phyloP scores from a whole-genome alignment of 1,140 invertebrate species.

The Papilio machaon region DNA sequence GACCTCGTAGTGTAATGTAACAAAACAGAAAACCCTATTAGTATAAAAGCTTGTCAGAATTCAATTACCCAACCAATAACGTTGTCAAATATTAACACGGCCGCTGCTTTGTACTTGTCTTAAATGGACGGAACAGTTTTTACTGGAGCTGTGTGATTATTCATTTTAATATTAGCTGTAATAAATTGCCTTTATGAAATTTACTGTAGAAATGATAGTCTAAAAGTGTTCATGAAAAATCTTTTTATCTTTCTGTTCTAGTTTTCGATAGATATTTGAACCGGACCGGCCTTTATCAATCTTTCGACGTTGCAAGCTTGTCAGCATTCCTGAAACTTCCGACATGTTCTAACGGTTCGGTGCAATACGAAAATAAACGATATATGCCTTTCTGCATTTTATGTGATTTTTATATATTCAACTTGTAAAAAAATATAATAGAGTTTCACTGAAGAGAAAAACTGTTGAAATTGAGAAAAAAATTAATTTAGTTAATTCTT shows the following conservation, averaged over 20 bases:
- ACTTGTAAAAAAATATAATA: too few species aligned
- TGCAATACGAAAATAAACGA: constrained; percentile 7
- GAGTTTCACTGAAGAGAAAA: too few species aligned
- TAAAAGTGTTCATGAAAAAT: not conserved
- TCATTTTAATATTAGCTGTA: too few species aligned
- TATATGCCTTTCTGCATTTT: not conserved
- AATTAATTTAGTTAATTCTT: too few species aligned
- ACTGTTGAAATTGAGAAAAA: too few species aligned
- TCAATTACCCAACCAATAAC: constrained; percentile 69
- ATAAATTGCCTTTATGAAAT: too few species aligned
- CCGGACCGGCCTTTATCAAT: not conserved
- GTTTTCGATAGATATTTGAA: constrained; percentile 2
- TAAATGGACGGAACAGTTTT: constrained; percentile 45
- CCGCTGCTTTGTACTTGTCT: constrained; percentile 31
- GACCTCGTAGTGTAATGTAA: constrained; percentile 45
- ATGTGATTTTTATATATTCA: not conserved
- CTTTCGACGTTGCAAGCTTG: constrained; percentile 3
- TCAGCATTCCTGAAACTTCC: constrained; percentile 7
- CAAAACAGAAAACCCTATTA: constrained; percentile 60
- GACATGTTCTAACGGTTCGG: not conserved
- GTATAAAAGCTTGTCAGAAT: constrained; percentile 67
- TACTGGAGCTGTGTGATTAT: constrained; percentile 40
- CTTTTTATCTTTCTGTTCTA: not conserved
- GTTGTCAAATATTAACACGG: constrained; percentile 64
- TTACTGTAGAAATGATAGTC: not conserved